A percentile compares a stretch with the other conserved stretches of the same genome.
Conservation (phyloP, 1,140 invertebrate species). For the Ips nitidus region DNA sequence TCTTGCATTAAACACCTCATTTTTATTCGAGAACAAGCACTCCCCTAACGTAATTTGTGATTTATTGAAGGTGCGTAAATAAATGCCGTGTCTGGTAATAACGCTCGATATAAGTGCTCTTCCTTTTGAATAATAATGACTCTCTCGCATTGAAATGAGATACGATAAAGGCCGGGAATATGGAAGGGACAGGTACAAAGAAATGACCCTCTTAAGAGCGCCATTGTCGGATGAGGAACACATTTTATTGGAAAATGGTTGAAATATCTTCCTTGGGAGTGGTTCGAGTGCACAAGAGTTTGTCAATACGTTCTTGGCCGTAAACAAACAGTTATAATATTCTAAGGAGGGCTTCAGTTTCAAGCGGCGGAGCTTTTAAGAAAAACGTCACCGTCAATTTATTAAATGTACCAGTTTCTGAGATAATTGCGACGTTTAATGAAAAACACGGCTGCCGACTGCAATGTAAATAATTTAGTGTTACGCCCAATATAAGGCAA, state of each 20-base stretch:
- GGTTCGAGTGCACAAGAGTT: not conserved
- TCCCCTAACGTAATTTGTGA: constrained; percentile 19
- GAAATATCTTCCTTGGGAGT: constrained; percentile 24
- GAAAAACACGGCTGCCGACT: too few relatives aligned
- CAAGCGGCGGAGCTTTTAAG: not conserved
- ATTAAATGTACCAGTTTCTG: too few relatives aligned
- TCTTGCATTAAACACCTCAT: too few relatives aligned
- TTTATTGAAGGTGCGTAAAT: constrained; percentile 33
- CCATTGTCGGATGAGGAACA: constrained; percentile 25
- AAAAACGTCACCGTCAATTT: too few relatives aligned
- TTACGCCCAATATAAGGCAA: too few relatives aligned
- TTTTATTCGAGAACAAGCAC: not conserved
- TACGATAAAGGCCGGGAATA: constrained; percentile 34
- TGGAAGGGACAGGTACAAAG: constrained; percentile 34
- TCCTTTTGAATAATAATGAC: constrained; percentile 35
- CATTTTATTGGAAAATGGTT: constrained; percentile 32
- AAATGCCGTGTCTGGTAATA: constrained; percentile 28
- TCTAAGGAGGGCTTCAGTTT: too few relatives aligned
- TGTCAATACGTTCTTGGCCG: too few relatives aligned
- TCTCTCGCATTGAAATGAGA: constrained; percentile 33
- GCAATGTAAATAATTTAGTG: too few relatives aligned
- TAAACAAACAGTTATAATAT: too few relatives aligned
- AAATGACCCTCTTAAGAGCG: constrained; percentile 35
- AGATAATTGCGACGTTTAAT: too few relatives aligned
- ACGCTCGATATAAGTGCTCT: constrained; percentile 33